Conservation (phyloP, 2,113 vertebrate genomes). For the Pithys albifrons region DNA sequence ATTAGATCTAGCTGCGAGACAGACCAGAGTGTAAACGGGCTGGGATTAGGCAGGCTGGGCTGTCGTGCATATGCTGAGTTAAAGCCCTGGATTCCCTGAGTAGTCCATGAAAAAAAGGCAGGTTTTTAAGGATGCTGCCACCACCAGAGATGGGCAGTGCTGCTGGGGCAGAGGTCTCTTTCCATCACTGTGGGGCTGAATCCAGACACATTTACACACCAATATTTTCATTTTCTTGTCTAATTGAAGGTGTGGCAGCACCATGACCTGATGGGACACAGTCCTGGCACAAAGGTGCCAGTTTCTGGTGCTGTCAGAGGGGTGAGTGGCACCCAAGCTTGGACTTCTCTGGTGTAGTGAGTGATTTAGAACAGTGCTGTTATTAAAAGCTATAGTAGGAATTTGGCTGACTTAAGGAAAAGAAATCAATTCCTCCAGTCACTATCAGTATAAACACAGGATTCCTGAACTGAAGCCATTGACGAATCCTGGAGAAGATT, state of each 20-base stretch:
- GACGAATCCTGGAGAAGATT: background rate
- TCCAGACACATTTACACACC: background rate
- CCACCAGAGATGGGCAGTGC: background rate
- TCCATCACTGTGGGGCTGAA: background rate
- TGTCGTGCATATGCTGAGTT: background rate
- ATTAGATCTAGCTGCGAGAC: conserved; percentile 30
- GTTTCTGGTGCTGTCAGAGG: background rate
- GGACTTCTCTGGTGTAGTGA: background rate
- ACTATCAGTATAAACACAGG: background rate
- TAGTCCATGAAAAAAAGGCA: background rate
- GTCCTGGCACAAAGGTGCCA: background rate
- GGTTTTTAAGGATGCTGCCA: background rate
- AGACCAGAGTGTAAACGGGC: background rate
- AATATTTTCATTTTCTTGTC: background rate
- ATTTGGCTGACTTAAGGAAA: background rate
- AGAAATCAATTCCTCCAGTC: background rate
- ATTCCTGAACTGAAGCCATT: conserved; percentile 29
- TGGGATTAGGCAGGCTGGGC: conserved; percentile 36
- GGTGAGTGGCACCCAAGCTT: rapidly evolving
- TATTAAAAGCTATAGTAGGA: background rate
- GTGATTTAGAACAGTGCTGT: background rate
- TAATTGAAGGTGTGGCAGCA: background rate
- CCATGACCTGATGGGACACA: rapidly evolving
- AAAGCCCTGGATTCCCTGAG: background rate
- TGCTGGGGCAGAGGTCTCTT: background rate